Percentiles rank a stretch among this genome's conserved stretches.
These are phyloP conservation scores for Rhagoletis pomonella DNA, from an alignment of 1,140 invertebrate species.

Conservation along the genomic window DNA sequence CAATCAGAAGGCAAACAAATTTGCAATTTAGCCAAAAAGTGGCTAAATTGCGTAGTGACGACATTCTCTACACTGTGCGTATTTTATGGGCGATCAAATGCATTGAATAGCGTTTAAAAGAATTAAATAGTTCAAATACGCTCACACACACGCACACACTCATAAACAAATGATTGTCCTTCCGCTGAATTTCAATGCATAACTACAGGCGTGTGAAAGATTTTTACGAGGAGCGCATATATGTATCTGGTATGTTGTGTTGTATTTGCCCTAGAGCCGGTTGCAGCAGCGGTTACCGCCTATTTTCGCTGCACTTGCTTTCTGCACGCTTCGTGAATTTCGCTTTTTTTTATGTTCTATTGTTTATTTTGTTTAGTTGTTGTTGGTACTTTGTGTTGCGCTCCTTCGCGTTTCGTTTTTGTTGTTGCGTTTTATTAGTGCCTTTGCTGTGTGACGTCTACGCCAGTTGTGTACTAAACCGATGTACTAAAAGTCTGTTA, in stretches of 20 bases:
- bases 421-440: neutral
- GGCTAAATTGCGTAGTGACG: conserved; percentile 28
- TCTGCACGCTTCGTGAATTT: neutral
- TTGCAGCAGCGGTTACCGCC: neutral
- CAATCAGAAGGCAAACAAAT: conserved; percentile 65
- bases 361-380: conserved; percentile 3
- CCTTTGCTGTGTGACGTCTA: conserved; percentile 9
- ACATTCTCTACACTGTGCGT: conserved; percentile 41
- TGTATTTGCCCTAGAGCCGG: neutral
- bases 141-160: neutral
- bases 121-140: neutral
- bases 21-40: conserved; percentile 66
- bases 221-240: neutral
- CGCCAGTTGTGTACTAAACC: neutral
- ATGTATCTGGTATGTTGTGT: neutral
- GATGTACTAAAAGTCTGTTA: conserved; percentile 1
- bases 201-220: neutral
- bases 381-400: neutral
- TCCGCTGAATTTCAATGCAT: neutral
- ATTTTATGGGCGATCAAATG: neutral
- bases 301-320: conserved; percentile 9
- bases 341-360: neutral
- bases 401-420: neutral
- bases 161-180: neutral
- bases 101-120: neutral